Conservation (phyloP, 2,113 vertebrate genomes). For the Coregonus clupeaformis region DNA sequence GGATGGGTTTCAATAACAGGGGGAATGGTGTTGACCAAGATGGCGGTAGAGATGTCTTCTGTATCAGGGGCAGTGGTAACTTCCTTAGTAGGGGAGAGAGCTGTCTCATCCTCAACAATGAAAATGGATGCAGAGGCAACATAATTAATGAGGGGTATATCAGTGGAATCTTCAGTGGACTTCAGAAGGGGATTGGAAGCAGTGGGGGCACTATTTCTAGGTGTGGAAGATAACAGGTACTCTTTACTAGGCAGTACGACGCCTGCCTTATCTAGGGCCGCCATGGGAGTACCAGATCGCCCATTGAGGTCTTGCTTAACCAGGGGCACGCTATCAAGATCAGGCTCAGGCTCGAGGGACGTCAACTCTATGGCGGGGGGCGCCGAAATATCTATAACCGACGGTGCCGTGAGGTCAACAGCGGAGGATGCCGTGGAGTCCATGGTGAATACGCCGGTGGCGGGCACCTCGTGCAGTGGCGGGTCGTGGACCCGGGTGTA, state of each 20-base stretch:
- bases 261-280: slow-evolving; percentile 20
- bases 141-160: slow-evolving; percentile 3
- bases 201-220: slow-evolving; percentile 40
- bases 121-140: neutral
- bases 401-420: slow-evolving; percentile 49
- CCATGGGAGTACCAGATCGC: slow-evolving; percentile 18
- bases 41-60: neutral
- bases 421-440: slow-evolving; percentile 71
- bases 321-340: neutral
- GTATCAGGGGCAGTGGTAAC: neutral
- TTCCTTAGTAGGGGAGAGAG: slow-evolving; percentile 16
- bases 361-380: slow-evolving; percentile 27
- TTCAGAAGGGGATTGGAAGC: slow-evolving; percentile 57
- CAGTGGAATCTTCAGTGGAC: slow-evolving; percentile 27
- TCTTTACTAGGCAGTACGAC: slow-evolving; percentile 41
- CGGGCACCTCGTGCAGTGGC: slow-evolving; percentile 63
- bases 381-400: slow-evolving; percentile 7
- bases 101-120: slow-evolving; percentile 12
- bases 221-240: slow-evolving; percentile 54
- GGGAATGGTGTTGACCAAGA: neutral
- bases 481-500: slow-evolving; percentile 83
- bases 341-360: slow-evolving; percentile 22
- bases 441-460: slow-evolving; percentile 63
- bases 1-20: neutral
- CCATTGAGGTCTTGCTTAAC: slow-evolving; percentile 38